Percentiles rank a stretch among this genome's conserved stretches.
Conservation (phyloP, 2,888 invertebrate species). For the Seira sanloemensis region DNA sequence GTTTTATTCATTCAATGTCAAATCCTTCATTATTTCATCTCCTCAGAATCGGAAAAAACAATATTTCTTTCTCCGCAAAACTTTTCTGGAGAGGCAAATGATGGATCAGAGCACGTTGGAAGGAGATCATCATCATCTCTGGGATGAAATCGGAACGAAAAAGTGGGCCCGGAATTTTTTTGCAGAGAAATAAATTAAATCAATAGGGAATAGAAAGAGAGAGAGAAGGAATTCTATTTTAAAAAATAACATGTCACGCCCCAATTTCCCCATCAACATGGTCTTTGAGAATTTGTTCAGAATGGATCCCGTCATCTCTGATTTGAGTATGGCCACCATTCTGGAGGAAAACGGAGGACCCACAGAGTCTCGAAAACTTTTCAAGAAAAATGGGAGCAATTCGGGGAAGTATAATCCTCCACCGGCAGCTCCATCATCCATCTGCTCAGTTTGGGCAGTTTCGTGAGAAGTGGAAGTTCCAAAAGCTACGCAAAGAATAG, state of each 20-base stretch:
- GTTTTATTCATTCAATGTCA: conserved; percentile 2
- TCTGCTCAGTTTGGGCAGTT: conserved; percentile 30
- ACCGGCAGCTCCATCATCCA: conserved; percentile 26
- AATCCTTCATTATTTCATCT: conserved; percentile 13
- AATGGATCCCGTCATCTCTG: conserved; percentile 60
- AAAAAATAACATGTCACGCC: conserved; percentile 40
- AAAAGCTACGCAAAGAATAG: conserved; percentile 70
- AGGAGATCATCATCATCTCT: no score
- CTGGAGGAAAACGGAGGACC: conserved; percentile 44
- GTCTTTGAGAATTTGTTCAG: conserved; percentile 69
- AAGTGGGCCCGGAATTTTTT: no score
- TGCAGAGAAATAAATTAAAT: conserved; percentile 23
- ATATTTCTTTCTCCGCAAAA: no score
- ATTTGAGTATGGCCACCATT: conserved; percentile 59
- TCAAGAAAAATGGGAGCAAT: conserved; percentile 64
- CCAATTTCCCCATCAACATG: conserved; percentile 60
- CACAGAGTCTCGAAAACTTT: conserved; percentile 58
- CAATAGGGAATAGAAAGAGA: conserved; percentile 7
- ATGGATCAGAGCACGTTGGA: no score
- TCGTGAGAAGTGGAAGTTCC: conserved; percentile 70
- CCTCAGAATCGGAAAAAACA: no score
- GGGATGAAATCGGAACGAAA: background rate
- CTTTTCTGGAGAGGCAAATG: background rate
- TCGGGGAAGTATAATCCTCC: conserved; percentile 53
- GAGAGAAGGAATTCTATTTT: conserved; percentile 29